Base-by-base conservation (phyloP, 1,140 invertebrate species). In the Musca vetustissima region DNA sequence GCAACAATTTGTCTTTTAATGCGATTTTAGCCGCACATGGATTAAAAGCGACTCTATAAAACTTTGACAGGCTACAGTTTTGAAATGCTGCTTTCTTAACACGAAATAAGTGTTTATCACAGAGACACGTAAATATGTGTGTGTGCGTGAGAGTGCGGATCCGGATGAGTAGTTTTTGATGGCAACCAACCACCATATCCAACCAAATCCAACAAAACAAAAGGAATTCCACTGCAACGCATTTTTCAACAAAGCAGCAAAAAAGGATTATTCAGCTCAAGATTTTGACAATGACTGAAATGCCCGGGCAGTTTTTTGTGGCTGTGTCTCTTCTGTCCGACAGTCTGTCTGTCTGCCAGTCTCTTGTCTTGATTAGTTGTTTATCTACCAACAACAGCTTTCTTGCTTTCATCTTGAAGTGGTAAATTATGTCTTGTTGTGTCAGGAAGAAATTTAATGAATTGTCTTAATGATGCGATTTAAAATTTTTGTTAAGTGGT, bases 1-100 rank as follows among this genome's bases (percentile, higher is more conserved):
- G 28, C 57, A 61, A 61, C 57, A 61, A 61, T 61, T 61, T 61
- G 57, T 61, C 57, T 61, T 61, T 61, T 61, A 61, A 61, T 36
- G 43, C 57, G 57, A 61, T 61, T 61, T 43, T 61, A 19, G 57
- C 57, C 57, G 57, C 57, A 61, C 21, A 61, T 61, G 57, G 57
- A 61, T 61, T 61, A 61, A 61, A 61, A 61, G 32, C 57, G 57
- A 36, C 19, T n/a, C n/a, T 61, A 61, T 61, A 61, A 61, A 61
- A 61, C 57, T 61, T 61, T 61, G 57, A 61, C 57, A 61, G n/a
- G 57, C 28, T 36, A 43, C 4, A 43, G 36, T 43, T 43, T 43
- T 43, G 36, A 43, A 43, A 43, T 43, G 36, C 36, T 43, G 4
- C 36, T 43, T 43, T 43, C 36, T 43, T 43, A 43, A 43, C 36